These are phyloP conservation scores for Daphoenositta chrysoptera DNA, from an alignment of 2,113 vertebrate genomes.

Conservation along the genomic window DNA sequence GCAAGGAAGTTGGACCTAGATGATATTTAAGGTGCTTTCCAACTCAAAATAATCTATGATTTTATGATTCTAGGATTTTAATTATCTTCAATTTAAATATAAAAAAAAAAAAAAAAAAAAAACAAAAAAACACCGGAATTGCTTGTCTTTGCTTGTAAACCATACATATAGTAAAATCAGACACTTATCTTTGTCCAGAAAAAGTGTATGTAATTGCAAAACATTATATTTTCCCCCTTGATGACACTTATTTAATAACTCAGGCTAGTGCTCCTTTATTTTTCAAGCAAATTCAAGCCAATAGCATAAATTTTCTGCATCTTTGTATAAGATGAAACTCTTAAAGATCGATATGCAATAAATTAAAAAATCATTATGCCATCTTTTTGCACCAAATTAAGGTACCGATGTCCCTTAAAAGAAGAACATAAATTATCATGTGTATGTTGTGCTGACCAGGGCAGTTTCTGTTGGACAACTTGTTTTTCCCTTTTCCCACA, in stretches of 20 bases:
- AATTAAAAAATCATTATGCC: neutral
- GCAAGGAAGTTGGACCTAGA: neutral
- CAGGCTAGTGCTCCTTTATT: neutral
- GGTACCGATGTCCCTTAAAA: neutral
- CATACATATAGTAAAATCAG: neutral
- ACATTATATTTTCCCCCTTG: neutral
- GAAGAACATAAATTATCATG: neutral
- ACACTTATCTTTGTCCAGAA: neutral
- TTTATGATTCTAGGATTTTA: neutral
- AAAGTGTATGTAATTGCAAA: neutral
- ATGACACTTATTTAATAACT: neutral
- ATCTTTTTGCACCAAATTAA: neutral
- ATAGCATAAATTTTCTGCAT: neutral
- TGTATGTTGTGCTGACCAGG: neutral
- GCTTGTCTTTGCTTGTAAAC: neutral
- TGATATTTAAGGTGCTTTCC: neutral
- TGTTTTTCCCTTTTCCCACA: neutral
- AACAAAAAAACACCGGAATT: neutral
- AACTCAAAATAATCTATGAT: neutral
- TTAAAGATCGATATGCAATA: neutral
- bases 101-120: accelerated
- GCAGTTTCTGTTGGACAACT: neutral
- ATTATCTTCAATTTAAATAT: neutral
- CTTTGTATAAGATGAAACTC: neutral
- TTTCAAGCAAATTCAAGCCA: neutral